phyloP scores from a whole-genome alignment of 2,888 invertebrate species.

The Dolichopus griseipennis region DNA sequence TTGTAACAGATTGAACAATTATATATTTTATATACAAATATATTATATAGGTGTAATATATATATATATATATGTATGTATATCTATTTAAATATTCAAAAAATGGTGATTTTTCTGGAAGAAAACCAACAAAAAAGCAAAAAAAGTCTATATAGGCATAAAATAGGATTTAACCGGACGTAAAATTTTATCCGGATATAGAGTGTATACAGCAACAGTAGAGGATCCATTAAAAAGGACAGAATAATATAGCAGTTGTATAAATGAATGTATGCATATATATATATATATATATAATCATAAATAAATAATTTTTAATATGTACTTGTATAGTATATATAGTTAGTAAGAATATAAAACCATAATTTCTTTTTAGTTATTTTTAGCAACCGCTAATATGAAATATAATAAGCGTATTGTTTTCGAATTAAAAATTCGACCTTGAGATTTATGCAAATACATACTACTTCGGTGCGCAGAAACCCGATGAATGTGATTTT shows the following conservation, averaged over 20 bases:
- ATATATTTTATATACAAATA: too few relatives aligned
- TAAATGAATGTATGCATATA: background rate
- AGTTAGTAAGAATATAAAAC: too few relatives aligned
- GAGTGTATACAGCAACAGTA: background rate
- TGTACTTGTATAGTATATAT: background rate
- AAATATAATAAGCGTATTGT: too few relatives aligned
- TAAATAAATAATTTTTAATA: background rate
- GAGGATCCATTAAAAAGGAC: background rate
- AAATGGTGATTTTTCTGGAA: background rate
- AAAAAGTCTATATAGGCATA: background rate
- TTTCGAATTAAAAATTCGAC: too few relatives aligned
- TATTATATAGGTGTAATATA: background rate
- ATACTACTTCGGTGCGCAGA: too few relatives aligned
- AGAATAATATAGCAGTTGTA: background rate
- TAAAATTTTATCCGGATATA: conserved; percentile 6
- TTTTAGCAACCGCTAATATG: too few relatives aligned
- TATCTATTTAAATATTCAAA: background rate
- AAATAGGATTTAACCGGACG: conserved; percentile 6
- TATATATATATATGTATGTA: background rate
- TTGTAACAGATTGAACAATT: too few relatives aligned
- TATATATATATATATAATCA: too few relatives aligned
- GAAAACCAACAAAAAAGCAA: too few relatives aligned
- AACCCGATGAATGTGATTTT: too few relatives aligned
- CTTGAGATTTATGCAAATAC: too few relatives aligned
- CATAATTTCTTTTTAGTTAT: too few relatives aligned